Evolutionary conservation across 2,797 vertebrate species (phyloP).

Genomic region (Natrix natrix): DNA sequence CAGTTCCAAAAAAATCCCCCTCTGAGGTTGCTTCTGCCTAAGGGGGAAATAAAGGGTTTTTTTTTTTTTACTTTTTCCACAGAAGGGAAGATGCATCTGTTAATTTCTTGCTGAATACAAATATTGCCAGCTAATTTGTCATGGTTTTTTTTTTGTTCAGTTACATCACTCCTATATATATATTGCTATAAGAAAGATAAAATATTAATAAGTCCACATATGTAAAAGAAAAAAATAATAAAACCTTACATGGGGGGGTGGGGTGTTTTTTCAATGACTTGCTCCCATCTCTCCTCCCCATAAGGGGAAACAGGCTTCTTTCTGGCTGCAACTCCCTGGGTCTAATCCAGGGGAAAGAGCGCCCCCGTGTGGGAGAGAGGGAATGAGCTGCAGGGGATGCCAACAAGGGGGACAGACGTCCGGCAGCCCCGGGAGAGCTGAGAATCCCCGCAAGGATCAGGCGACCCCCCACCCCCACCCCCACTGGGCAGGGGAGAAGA

Average conservation of each 20-base stretch:
- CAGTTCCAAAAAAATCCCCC: background rate
- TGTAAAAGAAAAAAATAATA: background rate
- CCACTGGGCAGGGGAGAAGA: background rate
- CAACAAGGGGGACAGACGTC: background rate
- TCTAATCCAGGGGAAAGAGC: background rate
- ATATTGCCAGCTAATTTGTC: background rate
- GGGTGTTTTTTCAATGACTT: background rate
- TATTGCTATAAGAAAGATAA: background rate
- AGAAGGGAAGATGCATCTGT: background rate
- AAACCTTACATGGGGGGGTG: background rate
- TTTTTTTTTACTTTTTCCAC: background rate
- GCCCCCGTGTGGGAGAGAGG: background rate
- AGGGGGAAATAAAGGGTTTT: background rate
- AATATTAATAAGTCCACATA: background rate
- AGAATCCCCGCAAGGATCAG: background rate
- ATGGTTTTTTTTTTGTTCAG: background rate
- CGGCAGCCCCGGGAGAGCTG: background rate
- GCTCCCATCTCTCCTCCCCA: background rate
- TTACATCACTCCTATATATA: background rate
- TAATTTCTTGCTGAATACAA: background rate
- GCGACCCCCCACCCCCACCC: background rate
- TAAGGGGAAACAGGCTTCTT: background rate
- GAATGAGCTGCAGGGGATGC: background rate
- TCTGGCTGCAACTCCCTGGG: background rate
- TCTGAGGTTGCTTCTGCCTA: background rate